These are phyloP conservation scores for Tenodera sinensis DNA, from an alignment of 2,888 invertebrate species.

Conservation along the genomic window DNA sequence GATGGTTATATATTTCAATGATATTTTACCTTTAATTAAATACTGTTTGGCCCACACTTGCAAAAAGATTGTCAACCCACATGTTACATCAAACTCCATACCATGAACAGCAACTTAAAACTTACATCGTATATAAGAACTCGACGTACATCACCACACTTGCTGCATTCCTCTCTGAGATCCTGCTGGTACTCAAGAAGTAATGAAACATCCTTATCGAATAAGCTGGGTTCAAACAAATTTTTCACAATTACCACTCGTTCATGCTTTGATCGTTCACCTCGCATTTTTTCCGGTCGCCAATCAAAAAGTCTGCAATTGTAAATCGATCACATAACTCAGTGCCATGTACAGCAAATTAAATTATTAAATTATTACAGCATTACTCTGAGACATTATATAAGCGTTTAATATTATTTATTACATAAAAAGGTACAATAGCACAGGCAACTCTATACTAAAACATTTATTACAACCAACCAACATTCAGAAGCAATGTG, in stretches of 20 bases:
- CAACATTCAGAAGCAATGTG: too few relatives aligned
- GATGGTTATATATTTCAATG: not conserved
- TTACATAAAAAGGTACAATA: too few relatives aligned
- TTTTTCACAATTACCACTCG: constrained; percentile 90
- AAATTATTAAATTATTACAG: too few relatives aligned
- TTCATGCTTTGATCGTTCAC: constrained; percentile 84
- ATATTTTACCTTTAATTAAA: not conserved
- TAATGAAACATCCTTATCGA: constrained; percentile 83
- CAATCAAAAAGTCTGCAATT: constrained; percentile 79
- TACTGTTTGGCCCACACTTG: not conserved
- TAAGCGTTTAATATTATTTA: too few relatives aligned
- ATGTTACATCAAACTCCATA: too few relatives aligned
- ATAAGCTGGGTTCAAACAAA: constrained; percentile 82
- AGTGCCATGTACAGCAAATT: not conserved
- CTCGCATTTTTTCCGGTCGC: constrained; percentile 88
- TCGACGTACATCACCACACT: constrained; percentile 89
- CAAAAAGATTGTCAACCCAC: too few relatives aligned
- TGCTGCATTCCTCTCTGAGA: constrained; percentile 80
- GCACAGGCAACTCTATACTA: too few relatives aligned
- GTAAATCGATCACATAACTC: not conserved
- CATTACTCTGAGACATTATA: too few relatives aligned
- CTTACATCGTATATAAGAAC: constrained; percentile 86
- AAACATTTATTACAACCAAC: too few relatives aligned
- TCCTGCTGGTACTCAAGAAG: constrained; percentile 90
- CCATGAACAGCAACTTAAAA: constrained; percentile 32